Evolutionary conservation across 2,113 vertebrate genomes (phyloP).

Genomic region (Crotophaga sulcirostris): DNA sequence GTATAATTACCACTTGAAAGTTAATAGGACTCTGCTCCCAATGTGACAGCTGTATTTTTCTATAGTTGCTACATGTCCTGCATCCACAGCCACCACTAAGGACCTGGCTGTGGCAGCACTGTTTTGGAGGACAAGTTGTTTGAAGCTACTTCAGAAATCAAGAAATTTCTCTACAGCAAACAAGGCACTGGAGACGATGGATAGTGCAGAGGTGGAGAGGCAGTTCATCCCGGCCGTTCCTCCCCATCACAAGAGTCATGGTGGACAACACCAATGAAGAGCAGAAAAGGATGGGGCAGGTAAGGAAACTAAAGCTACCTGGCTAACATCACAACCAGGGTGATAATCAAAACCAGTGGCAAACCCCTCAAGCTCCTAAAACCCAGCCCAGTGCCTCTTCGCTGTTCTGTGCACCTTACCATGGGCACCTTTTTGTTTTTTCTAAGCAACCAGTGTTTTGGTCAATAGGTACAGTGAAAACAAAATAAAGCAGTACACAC

Average conservation of each 20-base stretch:
- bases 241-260: rapidly evolving
- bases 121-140: background rate
- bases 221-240: too few relatives aligned
- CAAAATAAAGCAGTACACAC: background rate
- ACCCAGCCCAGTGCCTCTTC: background rate
- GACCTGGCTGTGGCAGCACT: background rate
- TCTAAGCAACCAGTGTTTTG: background rate
- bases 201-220: background rate
- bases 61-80: background rate
- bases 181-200: background rate
- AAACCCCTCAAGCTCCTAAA: background rate
- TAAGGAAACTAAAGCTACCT: background rate
- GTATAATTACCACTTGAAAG: background rate
- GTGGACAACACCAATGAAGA: background rate
- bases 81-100: background rate
- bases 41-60: background rate
- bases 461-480: background rate
- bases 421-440: background rate
- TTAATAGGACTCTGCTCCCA: background rate
- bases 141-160: background rate
- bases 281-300: background rate
- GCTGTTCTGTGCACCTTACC: background rate
- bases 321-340: background rate
- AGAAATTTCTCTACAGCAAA: background rate
- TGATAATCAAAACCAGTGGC: background rate